Percentiles rank a stretch among this genome's conserved stretches.
Conservation (phyloP, 37 sponge, comb jelly and placozoan genomes). For the Theonella swinhoei region DNA sequence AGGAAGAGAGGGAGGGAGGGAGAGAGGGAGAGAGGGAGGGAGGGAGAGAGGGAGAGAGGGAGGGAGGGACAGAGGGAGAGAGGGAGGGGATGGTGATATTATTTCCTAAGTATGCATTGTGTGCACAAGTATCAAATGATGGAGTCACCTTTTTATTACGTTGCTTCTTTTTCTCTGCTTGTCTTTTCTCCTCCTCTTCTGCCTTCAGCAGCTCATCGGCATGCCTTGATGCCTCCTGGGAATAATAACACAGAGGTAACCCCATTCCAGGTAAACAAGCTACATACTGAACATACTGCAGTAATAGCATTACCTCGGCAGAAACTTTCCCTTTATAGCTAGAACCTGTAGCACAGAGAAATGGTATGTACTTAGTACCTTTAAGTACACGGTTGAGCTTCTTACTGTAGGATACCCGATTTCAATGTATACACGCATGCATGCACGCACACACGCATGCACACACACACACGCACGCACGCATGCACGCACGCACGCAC, state of each 20-base stretch:
- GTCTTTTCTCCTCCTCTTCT: constrained; percentile 55
- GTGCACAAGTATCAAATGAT: no score
- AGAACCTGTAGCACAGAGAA: not conserved
- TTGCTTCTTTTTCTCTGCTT: constrained; percentile 47
- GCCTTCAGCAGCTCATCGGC: constrained; percentile 52
- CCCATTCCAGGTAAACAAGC: no score
- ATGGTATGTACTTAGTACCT: not conserved
- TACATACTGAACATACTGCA: not conserved
- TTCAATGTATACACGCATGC: no score
- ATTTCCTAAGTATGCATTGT: no score
- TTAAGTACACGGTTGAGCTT: no score
- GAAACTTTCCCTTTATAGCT: constrained; percentile 1
- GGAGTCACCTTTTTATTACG: constrained; percentile 53
- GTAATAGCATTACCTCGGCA: not conserved
- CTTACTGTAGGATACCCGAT: no score
- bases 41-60: not conserved
- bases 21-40: not conserved
- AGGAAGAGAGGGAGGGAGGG: not conserved
- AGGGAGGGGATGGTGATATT: no score
- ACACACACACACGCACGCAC: not conserved
- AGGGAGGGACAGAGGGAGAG: no score
- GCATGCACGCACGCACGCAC: constrained; percentile 11
- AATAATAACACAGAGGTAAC: not conserved
- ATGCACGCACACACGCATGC: no score
- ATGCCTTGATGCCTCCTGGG: constrained; percentile 31